phyloP scores from a whole-genome alignment of 2,888 invertebrate genomes.

The Crocallis elinguaria region DNA sequence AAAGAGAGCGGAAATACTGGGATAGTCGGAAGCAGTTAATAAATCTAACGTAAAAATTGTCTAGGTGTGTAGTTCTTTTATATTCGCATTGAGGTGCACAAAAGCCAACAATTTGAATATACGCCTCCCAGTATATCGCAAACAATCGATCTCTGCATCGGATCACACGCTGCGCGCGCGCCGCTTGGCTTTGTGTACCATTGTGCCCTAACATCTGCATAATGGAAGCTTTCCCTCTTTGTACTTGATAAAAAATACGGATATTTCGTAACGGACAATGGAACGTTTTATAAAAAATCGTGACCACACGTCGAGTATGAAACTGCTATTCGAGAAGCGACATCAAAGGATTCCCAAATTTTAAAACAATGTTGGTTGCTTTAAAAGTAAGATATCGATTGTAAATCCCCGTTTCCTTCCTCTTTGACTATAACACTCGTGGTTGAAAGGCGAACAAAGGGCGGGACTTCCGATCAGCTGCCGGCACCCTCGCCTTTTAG shows the following conservation, averaged over 20 bases:
- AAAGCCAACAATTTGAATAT: slow-evolving; percentile 74
- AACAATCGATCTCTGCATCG: slow-evolving; percentile 73
- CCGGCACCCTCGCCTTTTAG: slow-evolving; percentile 73
- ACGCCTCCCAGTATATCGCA: slow-evolving; percentile 68
- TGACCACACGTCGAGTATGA: slow-evolving; percentile 35
- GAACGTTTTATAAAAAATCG: slow-evolving; percentile 59
- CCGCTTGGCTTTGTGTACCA: slow-evolving; percentile 62
- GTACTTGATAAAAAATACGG: slow-evolving; percentile 72
- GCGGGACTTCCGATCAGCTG: slow-evolving; percentile 85
- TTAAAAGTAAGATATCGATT: slow-evolving; percentile 40
- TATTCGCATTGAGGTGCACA: slow-evolving; percentile 66
- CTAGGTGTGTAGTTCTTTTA: slow-evolving; percentile 71
- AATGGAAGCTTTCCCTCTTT: slow-evolving; percentile 76
- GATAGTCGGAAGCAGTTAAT: slow-evolving; percentile 72
- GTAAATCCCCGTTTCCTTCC: slow-evolving; percentile 64
- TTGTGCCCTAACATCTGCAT: slow-evolving; percentile 76
- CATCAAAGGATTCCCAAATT: slow-evolving; percentile 10
- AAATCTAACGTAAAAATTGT: slow-evolving; percentile 62
- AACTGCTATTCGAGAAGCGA: background rate
- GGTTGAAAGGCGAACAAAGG: slow-evolving; percentile 77
- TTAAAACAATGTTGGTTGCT: slow-evolving; percentile 24
- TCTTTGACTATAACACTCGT: slow-evolving; percentile 63
- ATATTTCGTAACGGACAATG: slow-evolving; percentile 75
- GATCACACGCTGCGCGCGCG: slow-evolving; percentile 81
- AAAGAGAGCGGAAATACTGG: slow-evolving; percentile 56